A percentile compares a stretch with the other conserved stretches of the same genome.
Conservation (phyloP, 2,113 vertebrate species). For the Sphaerodactylus townsendi region DNA sequence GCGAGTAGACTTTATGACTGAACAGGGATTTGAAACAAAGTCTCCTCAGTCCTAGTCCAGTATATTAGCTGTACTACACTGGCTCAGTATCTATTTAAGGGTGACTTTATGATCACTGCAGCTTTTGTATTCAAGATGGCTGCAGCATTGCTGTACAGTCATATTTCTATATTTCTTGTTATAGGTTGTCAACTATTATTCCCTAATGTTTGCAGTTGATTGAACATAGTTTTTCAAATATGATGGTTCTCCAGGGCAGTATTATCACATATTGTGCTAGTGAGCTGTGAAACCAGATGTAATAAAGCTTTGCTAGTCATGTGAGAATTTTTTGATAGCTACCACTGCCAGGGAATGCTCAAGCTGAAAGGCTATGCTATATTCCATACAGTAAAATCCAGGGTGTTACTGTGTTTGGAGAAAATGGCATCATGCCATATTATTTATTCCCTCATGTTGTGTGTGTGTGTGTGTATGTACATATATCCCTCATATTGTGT, state of each 20-base stretch:
- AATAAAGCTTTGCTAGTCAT: not conserved
- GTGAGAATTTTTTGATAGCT: not conserved
- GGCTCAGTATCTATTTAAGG: too few species aligned
- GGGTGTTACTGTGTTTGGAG: not conserved
- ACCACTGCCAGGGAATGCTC: not conserved
- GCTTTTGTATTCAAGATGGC: not conserved
- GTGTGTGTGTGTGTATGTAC: too few species aligned
- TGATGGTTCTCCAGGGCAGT: constrained; percentile 8
- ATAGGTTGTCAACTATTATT: constrained; percentile 8
- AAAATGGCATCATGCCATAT: not conserved
- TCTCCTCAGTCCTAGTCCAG: too few species aligned
- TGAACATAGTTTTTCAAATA: constrained; percentile 13
- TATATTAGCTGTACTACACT: too few species aligned
- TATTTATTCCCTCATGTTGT: not conserved
- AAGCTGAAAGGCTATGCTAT: not conserved
- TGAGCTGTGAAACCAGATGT: constrained; percentile 18
- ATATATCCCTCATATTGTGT: not conserved
- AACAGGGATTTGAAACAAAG: too few species aligned
- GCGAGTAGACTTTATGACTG: too few species aligned
- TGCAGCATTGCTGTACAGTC: not conserved
- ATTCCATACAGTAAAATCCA: not conserved
- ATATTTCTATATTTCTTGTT: constrained; percentile 13
- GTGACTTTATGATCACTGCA: not conserved
- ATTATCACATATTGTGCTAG: constrained; percentile 26
- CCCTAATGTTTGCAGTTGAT: not conserved